phyloP scores from a whole-genome alignment of 2,797 vertebrate species.

The Numenius phaeopus region DNA sequence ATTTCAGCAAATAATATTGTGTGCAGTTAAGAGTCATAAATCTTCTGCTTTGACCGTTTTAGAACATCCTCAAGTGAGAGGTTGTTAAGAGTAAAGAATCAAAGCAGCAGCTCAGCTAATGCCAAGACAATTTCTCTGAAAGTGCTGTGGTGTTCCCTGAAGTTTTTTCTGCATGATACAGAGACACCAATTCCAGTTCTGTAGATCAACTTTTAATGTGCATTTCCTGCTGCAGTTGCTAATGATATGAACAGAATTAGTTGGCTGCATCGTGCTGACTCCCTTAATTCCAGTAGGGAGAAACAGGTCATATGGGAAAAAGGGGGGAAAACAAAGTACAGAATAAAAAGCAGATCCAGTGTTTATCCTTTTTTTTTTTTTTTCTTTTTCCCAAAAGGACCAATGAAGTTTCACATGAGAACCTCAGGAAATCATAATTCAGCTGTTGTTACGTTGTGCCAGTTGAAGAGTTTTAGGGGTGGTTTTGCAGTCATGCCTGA shows the following conservation, averaged over 20 bases:
- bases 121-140: background rate
- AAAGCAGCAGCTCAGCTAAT: background rate
- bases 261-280: background rate
- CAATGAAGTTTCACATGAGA: background rate
- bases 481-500: background rate
- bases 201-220: background rate
- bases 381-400: background rate
- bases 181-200: background rate
- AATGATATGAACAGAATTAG: background rate
- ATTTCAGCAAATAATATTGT: background rate
- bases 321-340: background rate
- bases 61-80: background rate
- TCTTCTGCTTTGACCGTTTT: background rate
- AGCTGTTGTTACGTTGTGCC: background rate
- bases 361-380: fast-evolving
- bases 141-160: background rate
- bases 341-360: background rate
- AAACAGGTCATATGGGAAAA: background rate
- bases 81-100: background rate
- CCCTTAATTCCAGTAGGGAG: background rate
- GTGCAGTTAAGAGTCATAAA: background rate
- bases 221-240: background rate
- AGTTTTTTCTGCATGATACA: background rate
- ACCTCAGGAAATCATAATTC: background rate
- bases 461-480: background rate